These are phyloP conservation scores for Porphyrio hochstetteri DNA, from an alignment of 2,113 vertebrate genomes.

Conservation along the genomic window DNA sequence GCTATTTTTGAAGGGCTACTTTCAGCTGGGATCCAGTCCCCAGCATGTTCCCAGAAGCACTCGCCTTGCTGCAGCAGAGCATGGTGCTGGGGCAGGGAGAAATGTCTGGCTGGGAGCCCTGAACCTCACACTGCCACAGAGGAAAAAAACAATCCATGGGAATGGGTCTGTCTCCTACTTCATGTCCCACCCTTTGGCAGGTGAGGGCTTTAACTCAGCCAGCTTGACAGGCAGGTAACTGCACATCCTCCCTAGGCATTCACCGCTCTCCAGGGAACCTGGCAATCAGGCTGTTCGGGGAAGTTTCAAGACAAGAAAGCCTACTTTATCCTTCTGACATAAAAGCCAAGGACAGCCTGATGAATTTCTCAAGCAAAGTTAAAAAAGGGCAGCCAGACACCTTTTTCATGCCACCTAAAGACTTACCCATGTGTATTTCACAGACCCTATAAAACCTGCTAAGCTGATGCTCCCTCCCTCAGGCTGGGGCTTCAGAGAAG, in stretches of 20 bases:
- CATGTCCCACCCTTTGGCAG: neutral
- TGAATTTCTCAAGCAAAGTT: neutral
- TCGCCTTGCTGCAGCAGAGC: neutral
- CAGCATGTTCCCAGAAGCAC: slow-evolving; percentile 25
- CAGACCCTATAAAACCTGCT: neutral
- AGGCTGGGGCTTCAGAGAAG: neutral
- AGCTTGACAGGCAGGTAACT: neutral
- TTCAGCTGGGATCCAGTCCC: slow-evolving; percentile 54
- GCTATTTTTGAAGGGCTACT: slow-evolving; percentile 68
- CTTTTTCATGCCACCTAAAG: neutral
- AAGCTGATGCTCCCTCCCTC: neutral
- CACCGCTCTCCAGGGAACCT: neutral
- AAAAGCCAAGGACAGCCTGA: neutral
- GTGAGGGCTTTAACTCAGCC: neutral
- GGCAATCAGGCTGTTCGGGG: neutral
- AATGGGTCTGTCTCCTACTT: neutral
- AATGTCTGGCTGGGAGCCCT: neutral
- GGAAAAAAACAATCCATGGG: neutral
- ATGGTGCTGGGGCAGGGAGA: neutral
- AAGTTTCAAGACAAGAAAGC: neutral
- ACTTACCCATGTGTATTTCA: neutral
- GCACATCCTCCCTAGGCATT: neutral
- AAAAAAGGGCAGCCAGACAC: neutral
- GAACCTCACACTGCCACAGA: neutral
- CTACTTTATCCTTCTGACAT: neutral